A percentile compares a stretch with the other conserved stretches of the same genome.
phyloP scores from a whole-genome alignment of 2,888 invertebrate genomes.

The Drosophila quinaria region DNA sequence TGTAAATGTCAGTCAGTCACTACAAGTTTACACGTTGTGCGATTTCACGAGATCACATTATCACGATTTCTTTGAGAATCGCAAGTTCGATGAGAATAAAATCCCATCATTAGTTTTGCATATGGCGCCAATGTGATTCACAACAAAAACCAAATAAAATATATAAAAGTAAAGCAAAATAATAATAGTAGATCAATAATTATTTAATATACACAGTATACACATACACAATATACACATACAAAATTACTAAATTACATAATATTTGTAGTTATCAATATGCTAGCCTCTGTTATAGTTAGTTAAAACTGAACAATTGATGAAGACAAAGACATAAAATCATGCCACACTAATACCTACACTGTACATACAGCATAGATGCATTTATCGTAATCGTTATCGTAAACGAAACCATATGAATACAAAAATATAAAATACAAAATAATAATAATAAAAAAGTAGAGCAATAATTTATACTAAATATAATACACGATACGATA shows the following conservation, averaged over 20 bases:
- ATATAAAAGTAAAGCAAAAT: conserved; percentile 24
- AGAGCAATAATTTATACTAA: conserved; percentile 70
- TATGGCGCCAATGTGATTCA: conserved; percentile 72
- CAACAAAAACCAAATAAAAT: conserved; percentile 42
- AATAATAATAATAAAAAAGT: conserved; percentile 37
- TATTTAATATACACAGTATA: conserved; percentile 54
- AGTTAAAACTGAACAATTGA: conserved; percentile 65
- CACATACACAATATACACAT: conserved; percentile 36
- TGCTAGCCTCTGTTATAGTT: conserved; percentile 75
- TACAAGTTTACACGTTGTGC: conserved; percentile 17
- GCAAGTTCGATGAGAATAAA: conserved; percentile 8
- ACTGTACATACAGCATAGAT: conserved; percentile 68
- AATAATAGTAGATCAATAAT: conserved; percentile 55
- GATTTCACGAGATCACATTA: conserved; percentile 1
- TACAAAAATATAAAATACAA: conserved; percentile 40
- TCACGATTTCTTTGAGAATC: conserved; percentile 3
- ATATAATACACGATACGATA: conserved; percentile 36
- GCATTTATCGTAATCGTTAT: conserved; percentile 48
- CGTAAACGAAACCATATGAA: conserved; percentile 55
- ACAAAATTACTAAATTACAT: conserved; percentile 36
- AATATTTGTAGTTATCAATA: conserved; percentile 52
- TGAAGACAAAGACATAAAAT: conserved; percentile 18
- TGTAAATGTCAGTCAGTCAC: conserved; percentile 55
- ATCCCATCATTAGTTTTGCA: conserved; percentile 45
- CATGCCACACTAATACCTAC: conserved; percentile 39